These are phyloP conservation scores for Myopa tessellatipennis DNA, from an alignment of 2,888 invertebrate genomes.

Conservation along the genomic window DNA sequence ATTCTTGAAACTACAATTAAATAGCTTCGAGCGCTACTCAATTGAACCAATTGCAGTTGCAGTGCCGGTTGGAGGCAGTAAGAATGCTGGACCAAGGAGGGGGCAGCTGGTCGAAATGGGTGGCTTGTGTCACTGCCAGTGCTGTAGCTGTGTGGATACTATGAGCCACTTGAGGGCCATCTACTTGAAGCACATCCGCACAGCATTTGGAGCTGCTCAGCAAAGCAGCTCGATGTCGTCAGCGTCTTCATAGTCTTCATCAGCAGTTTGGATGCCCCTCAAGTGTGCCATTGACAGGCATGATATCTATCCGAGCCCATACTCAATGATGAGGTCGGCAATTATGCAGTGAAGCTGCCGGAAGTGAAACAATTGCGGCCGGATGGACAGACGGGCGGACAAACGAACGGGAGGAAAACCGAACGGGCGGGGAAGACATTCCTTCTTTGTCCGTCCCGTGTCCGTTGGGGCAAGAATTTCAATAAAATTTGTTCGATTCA, in stretches of 20 bases:
- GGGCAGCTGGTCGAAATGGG: neutral
- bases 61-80: neutral
- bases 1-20: constrained; percentile 52
- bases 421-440: neutral
- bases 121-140: neutral
- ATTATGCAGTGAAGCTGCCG: constrained; percentile 12
- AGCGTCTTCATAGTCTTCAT: constrained; percentile 14
- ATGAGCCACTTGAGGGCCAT: constrained; percentile 42
- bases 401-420: neutral
- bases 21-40: constrained; percentile 58
- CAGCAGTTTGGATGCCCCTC: constrained; percentile 24
- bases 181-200: constrained; percentile 31
- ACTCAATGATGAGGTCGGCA: constrained; percentile 29
- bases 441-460: neutral
- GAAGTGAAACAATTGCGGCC: constrained; percentile 27
- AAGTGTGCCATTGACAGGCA: constrained; percentile 29
- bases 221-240: neutral
- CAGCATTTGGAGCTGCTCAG: neutral
- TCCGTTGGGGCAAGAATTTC: constrained; percentile 26
- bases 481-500: constrained; percentile 28
- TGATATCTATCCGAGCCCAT: neutral
- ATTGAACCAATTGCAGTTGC: constrained; percentile 53
- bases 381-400: neutral
- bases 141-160: constrained; percentile 44
- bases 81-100: neutral